Base-by-base conservation (phyloP, 2,888 invertebrate genomes). In the Psylliodes chrysocephalus region DNA sequence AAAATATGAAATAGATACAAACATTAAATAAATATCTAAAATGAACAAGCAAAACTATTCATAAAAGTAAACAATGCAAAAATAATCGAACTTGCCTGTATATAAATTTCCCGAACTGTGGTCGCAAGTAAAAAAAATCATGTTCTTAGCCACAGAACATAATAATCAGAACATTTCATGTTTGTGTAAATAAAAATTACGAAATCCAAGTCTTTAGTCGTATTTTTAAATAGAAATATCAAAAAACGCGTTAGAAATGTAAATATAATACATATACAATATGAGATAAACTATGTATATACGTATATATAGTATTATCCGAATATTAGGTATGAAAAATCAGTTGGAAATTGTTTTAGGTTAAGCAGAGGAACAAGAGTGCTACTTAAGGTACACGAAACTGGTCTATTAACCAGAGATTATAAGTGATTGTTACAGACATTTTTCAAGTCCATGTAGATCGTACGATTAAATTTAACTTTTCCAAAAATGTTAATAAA, bases 341-440 rank as follows among this genome's bases (percentile, higher is more conserved):
- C 68, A 69, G 70, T 66, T 46, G 35, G 47, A 52, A 56, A 57
- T 68, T 71, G 67, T 64, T 33, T 38, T 72, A 78, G 81, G 80
- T 81, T 80, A 81, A 80, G 81, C 82, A 81, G 81, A 82, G 81
- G 79, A 79, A 80, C 80, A 81, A 81, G 80, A 80, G 81, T 78
- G 17, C 54, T 51, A 47, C 19, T 42, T 54, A 61, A 52, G 44
- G 53, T 60, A 60, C 53, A 53, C 52, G 17, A 53, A 33, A 46
- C 38, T 53, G 44, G 73, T 69, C 68, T 70, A 71, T 67, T 63
- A 68, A 68, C 60, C 61, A 65, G 60, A 53, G 6, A 53, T 53
- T 42, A 66, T 63, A 71, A 67, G 73, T 77, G 78, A 79, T 79
- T 79, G 79, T 79, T 79, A 78, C 75, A 78, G 75, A 78, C 76